These are phyloP conservation scores for Ornithoptera alexandrae DNA, from an alignment of 2,888 invertebrate genomes.

Conservation along the genomic window DNA sequence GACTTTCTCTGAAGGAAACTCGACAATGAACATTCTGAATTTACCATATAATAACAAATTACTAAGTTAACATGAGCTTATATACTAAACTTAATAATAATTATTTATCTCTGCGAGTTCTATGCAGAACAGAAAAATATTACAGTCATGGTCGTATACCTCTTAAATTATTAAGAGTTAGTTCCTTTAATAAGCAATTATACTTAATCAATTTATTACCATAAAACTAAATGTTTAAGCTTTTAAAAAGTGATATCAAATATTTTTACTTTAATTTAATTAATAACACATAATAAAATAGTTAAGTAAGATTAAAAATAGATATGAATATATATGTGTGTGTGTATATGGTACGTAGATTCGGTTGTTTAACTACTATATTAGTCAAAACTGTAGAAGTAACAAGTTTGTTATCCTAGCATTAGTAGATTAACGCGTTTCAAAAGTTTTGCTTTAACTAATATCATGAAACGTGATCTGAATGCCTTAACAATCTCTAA, in stretches of 20 bases:
- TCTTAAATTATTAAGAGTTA: neutral
- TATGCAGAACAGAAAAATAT: no score
- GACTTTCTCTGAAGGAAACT: constrained; percentile 53
- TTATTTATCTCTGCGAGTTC: neutral
- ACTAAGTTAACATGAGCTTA: neutral
- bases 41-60: constrained; percentile 12
- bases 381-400: constrained; percentile 13
- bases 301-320: neutral
- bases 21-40: neutral
- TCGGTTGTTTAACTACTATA: constrained; percentile 21
- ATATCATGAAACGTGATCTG: constrained; percentile 55
- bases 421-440: constrained; percentile 57
- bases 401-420: constrained; percentile 47
- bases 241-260: neutral
- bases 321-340: neutral
- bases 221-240: neutral
- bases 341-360: no score
- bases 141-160: no score
- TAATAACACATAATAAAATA: neutral
- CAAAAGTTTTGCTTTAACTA: constrained; percentile 58
- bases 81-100: neutral
- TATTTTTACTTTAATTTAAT: neutral
- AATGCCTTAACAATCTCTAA: constrained; percentile 45
- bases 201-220: neutral
- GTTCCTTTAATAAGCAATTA: neutral